Evolutionary conservation across 2,113 vertebrate genomes (phyloP), one percentile per base, ranked within the genome.

Genomic region (Oplegnathus fasciatus): DNA sequence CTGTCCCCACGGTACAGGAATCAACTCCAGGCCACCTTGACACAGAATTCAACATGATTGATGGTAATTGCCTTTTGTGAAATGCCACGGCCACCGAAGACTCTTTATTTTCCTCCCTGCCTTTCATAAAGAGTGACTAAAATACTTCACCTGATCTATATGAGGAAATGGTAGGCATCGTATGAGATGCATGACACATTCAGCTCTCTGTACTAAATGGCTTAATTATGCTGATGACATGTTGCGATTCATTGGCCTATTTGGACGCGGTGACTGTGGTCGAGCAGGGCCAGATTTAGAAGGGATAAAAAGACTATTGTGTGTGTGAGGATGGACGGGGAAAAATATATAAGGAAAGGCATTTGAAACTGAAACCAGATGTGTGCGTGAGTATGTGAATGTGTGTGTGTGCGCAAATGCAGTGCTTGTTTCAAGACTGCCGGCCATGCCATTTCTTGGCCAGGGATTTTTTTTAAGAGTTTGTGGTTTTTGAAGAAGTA

Each of bases 321-420:
- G 91, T 88, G 71, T 85, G 87, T 79, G 78, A 89, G 69, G 91
- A 93, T 94, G 88, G 85, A 93, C 64, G 60, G 70, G 80, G 75
- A 79, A 20, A 82, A 85, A 89, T 90, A 93, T 89, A 94, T 82
- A 88, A 80, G 81, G 79, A 87, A 89, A 93, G 87, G 83, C 84
- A 90, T 92, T 85, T 88, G 71, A 94, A 94, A 95, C 87, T 84
- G 68, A 94, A 96, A 95, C 88, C 93, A 95, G 94, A 95, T 94
- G 94, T 94, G 84, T 92, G 89, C 54, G 11, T 84, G 48, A 72
- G 78, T 75, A 48, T 79, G 75, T 77, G 80, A 55, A 69, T 73
- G 71, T 62, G 52, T 52, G 79, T 50, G 62, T 70, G 68, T 58
- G 37, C 28, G 73, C 48, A 34, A 71, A 78, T 55, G 73, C 17